Conservation (phyloP, 2,888 invertebrate genomes). For the Andrena hattorfiana region DNA sequence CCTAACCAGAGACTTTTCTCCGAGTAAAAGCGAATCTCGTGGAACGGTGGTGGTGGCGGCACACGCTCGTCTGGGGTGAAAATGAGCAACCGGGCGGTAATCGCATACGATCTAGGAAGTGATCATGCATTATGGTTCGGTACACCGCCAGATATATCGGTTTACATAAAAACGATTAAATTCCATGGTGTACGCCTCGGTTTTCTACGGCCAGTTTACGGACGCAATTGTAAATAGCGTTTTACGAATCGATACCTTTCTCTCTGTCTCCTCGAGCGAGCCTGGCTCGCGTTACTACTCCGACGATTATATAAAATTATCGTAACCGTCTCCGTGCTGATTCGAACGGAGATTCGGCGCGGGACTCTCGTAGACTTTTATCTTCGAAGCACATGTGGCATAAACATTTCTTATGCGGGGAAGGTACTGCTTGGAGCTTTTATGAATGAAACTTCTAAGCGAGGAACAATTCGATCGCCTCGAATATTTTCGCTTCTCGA, state of each 20-base stretch:
- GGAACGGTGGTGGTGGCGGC: slow-evolving; percentile 19
- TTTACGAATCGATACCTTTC: slow-evolving; percentile 51
- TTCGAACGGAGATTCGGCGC: slow-evolving; percentile 23
- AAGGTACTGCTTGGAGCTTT: too few relatives aligned
- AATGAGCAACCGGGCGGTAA: slow-evolving; percentile 66
- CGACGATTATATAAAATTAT: slow-evolving; percentile 61
- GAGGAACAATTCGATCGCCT: too few relatives aligned
- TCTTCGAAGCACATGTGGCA: too few relatives aligned
- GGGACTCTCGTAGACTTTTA: background rate
- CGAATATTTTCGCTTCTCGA: too few relatives aligned
- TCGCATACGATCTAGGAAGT: slow-evolving; percentile 74
- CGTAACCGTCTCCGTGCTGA: slow-evolving; percentile 32
- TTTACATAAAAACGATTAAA: slow-evolving; percentile 70
- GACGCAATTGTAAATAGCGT: slow-evolving; percentile 41
- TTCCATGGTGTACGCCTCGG: slow-evolving; percentile 42
- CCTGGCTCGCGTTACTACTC: slow-evolving; percentile 52
- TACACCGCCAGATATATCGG: slow-evolving; percentile 60
- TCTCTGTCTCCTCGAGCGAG: slow-evolving; percentile 4
- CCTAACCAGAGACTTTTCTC: slow-evolving; percentile 63
- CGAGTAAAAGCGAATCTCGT: slow-evolving; percentile 65
- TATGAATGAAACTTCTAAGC: too few relatives aligned
- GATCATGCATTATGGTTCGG: slow-evolving; percentile 70
- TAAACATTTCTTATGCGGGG: too few relatives aligned
- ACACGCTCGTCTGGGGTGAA: slow-evolving; percentile 50
- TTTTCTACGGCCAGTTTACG: slow-evolving; percentile 45